Base-by-base conservation (phyloP, 2,113 vertebrate species). In the Oryzias javanicus region DNA sequence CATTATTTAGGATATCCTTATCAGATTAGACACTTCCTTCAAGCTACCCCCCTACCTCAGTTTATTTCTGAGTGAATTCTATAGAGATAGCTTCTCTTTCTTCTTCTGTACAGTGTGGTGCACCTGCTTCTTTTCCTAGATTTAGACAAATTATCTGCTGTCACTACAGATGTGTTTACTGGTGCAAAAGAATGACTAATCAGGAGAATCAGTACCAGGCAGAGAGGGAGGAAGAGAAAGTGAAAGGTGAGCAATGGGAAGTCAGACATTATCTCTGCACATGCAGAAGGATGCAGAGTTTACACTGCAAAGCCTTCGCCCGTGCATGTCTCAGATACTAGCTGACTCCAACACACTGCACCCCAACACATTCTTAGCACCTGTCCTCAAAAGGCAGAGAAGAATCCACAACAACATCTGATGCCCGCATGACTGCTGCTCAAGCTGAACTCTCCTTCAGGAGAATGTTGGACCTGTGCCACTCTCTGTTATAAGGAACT, bases 231-330 rank as follows among this genome's bases (percentile, higher is more conserved):
- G 25, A 44, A 20, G 40, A 27, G 64, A 19, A 27, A 40, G 61
- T 14, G 52, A 55, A 68, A 76, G 60, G 78, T 18, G 55, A 80
- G 84, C 53, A 55, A 51, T 74, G 76, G 71, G 76, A 83, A 79
- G 58, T 45, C 71, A 78, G 78, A 67, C 77, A 61, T 73, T 80
- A 84, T 88, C 80, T 72, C 78, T 70, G 71, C 57, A 76, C 51
- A 71, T 82, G 89, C 83, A 77, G 67, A 70, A 57, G 76, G 49
- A 60, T 86, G 84, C 71, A 77, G 75, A 49, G 49, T 91, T 90
- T 88, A 74, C 75, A 79, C 72, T 81, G 79, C 67, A 68, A 71
- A 81, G 82, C 58, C 63, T 64, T 44, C 51, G 19, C 64, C 60
- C 52, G 57, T 49, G 66, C 45, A 50, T 55, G 49, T 58, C 64